Base-by-base conservation (phyloP, 2,888 invertebrate genomes). In the Drosophila prostipennis region DNA sequence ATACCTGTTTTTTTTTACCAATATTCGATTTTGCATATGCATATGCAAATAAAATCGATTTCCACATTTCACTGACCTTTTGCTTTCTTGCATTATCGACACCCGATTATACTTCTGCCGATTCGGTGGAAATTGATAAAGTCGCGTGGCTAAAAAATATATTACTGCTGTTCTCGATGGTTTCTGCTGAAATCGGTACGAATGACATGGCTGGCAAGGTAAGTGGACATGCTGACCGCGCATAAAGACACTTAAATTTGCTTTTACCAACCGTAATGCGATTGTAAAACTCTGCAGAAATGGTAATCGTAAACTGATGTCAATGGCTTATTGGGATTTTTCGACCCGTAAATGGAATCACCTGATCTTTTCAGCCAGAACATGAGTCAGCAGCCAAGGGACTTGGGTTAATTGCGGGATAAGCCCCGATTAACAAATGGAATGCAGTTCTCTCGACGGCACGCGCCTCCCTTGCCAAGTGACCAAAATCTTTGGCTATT, bases 251-350 rank as follows among this genome's bases (percentile, higher is more conserved):
- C 59, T 60, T 11, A 53, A 69, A 63, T 56, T 43, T 68, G 80
- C 70, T 79, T 32, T 68, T 56, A 39, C 36, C 52, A 64, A 19
- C 29, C n/a, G 37, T 53, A 43, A 49, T 54, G 19, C 48, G 39
- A 63, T 43, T 52, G 51, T 54, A 23, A 72, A 54, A 51, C 64
- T 57, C 57, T 58, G 72, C 72, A 57, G 48, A 72, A 72, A 57
- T 51, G 40, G 68, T 48, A 48, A 34, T 43, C 71, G 29, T 37
- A 55, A 52, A 58, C 57, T 43, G 53, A 74, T 64, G 83, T 82
- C 86, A 80, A 76, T 81, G 85, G 72, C 80, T 79, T 84, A 46
- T 40, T 48, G 54, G 54, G 16, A 16, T 53, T 60, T 85, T 80
- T 83, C 57, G 74, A 32, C 29, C 39, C 19, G 36, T 37, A 45